Percentiles rank a stretch among this genome's conserved stretches.
Conservation (phyloP, 2,888 invertebrate genomes). For the Acrobasis consociella region DNA sequence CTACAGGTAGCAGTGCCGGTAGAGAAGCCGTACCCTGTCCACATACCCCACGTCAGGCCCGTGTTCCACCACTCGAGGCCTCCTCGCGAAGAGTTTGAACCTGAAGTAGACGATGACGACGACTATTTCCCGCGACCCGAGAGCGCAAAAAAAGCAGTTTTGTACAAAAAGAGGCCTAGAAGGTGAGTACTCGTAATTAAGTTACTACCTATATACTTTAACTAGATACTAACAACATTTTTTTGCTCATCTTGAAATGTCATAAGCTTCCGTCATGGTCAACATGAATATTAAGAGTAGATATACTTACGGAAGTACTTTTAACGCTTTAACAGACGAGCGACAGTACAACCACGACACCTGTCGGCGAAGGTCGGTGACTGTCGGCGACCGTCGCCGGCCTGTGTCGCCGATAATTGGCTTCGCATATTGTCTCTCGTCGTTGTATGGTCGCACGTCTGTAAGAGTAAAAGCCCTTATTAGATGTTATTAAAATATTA, state of each 20-base stretch:
- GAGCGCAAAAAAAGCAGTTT: slow-evolving; percentile 48
- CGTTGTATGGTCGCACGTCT: no score
- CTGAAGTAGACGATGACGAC: slow-evolving; percentile 53
- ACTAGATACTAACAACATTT: not conserved
- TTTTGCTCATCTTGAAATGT: not conserved
- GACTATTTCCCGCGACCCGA: slow-evolving; percentile 64
- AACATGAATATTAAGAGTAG: not conserved
- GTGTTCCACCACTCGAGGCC: slow-evolving; percentile 74
- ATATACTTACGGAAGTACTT: not conserved
- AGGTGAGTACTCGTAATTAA: slow-evolving; percentile 45
- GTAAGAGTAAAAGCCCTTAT: no score
- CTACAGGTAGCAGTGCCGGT: slow-evolving; percentile 86
- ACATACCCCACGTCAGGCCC: slow-evolving; percentile 85
- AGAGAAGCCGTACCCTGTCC: slow-evolving; percentile 88
- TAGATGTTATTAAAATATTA: no score
- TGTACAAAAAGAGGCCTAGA: slow-evolving; percentile 59
- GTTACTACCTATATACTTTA: not conserved
- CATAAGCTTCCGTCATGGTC: not conserved
- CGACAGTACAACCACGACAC: no score
- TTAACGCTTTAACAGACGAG: no score
- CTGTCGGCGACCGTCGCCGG: no score
- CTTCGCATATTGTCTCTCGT: no score
- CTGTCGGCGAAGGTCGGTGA: no score
- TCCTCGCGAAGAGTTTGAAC: slow-evolving; percentile 57
- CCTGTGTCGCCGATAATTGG: no score